phyloP scores from a whole-genome alignment of 23 tunicate species.

The Botrylloides violaceus region DNA sequence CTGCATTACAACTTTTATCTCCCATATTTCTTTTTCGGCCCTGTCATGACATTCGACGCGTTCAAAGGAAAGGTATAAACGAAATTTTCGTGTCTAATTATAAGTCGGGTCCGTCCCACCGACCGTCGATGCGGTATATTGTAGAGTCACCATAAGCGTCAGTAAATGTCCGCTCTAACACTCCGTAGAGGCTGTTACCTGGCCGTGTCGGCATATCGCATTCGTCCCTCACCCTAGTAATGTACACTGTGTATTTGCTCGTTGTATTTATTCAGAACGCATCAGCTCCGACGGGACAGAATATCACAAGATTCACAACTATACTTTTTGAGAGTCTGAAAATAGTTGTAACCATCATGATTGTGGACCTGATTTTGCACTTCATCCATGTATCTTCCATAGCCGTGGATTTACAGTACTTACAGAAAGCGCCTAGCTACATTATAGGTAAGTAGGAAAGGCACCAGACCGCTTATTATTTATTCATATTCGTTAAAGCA shows the following conservation, averaged over 20 bases:
- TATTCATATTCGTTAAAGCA: neutral
- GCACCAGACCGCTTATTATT: neutral
- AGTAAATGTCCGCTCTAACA: too few relatives aligned
- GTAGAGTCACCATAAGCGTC: too few relatives aligned
- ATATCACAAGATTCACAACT: neutral
- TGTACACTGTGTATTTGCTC: too few relatives aligned
- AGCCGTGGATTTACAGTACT: constrained; percentile 27
- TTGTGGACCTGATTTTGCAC: constrained; percentile 39
- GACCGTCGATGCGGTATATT: too few relatives aligned
- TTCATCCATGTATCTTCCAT: constrained; percentile 38
- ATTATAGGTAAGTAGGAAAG: constrained; percentile 23
- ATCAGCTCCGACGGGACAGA: neutral
- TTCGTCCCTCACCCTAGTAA: too few relatives aligned
- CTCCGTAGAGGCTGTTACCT: too few relatives aligned
- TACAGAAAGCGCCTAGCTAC: constrained; percentile 29
- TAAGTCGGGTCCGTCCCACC: too few relatives aligned
- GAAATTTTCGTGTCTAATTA: too few relatives aligned
- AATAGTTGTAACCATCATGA: constrained; percentile 3
- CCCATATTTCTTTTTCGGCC: constrained; percentile 59
- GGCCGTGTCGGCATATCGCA: too few relatives aligned
- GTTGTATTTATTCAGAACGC: neutral
- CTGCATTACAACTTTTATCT: constrained; percentile 45
- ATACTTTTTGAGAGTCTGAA: neutral
- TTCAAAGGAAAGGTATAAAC: constrained; percentile 25
- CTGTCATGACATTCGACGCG: constrained; percentile 50